Percentiles rank a stretch among this genome's conserved stretches.
phyloP scores from a whole-genome alignment of 2,888 invertebrate species.

The Oligia fasciuncula region DNA sequence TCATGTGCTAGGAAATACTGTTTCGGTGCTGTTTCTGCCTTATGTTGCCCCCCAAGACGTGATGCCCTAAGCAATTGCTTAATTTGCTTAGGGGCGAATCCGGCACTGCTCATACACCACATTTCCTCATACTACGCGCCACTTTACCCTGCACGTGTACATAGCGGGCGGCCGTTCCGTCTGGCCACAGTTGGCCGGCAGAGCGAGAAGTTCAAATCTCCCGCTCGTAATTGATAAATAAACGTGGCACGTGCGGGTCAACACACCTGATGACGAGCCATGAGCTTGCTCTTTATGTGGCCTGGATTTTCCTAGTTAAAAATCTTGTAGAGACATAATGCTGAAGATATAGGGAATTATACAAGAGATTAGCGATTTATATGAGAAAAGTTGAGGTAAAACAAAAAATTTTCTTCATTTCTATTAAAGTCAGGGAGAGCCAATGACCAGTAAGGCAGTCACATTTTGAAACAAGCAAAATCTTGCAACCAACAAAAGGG shows the following conservation, averaged over 20 bases:
- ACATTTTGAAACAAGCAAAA: too few relatives aligned
- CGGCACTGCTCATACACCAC: neutral
- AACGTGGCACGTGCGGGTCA: conserved; percentile 88
- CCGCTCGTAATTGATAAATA: conserved; percentile 88
- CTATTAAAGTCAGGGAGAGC: too few relatives aligned
- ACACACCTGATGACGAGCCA: conserved; percentile 75
- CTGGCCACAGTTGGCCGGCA: conserved; percentile 88
- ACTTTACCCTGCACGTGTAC: conserved; percentile 70
- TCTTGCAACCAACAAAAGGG: too few relatives aligned
- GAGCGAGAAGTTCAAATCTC: conserved; percentile 90
- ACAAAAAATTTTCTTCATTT: too few relatives aligned
- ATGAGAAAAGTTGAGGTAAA: neutral
- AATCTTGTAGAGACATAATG: neutral
- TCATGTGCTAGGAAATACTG: too few relatives aligned
- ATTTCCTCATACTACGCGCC: conserved; percentile 35
- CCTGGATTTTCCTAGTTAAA: conserved; percentile 30
- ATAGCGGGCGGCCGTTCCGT: conserved; percentile 88
- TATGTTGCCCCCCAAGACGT: too few relatives aligned
- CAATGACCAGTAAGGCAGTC: too few relatives aligned
- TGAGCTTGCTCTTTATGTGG: conserved; percentile 17
- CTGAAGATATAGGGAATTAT: neutral
- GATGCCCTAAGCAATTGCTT: too few relatives aligned
- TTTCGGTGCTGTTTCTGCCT: too few relatives aligned
- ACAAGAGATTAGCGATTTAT: neutral
- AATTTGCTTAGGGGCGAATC: too few relatives aligned